Base-by-base conservation (phyloP, 2,113 vertebrate species). In the Megaceryle torquata region DNA sequence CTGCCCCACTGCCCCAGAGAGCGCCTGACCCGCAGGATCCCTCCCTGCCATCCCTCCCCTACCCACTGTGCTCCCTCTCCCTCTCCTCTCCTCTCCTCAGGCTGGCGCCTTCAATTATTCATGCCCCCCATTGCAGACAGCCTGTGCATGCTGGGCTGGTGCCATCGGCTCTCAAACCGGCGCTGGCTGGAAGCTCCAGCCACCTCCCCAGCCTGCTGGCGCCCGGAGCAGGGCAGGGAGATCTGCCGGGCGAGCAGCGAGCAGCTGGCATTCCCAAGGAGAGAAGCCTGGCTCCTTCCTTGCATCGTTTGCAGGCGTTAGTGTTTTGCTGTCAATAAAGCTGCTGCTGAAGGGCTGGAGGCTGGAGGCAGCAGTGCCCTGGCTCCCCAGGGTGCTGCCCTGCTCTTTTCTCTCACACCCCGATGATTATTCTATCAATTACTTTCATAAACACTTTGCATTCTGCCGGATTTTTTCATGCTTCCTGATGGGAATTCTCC, bases 371-470 rank as follows among this genome's bases (percentile, higher is more conserved):
- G 94, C 71, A 4, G 54, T 75, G 95, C 88, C 91, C 97, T 35
- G 18, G 96, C 91, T 97, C 89, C 96, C 72, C 44, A 24, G 95
- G 97, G 97, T 61, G 94, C 96, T 95, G 94, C 96, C 84, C 87
- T 69, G 75, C 69, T 46, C 94, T 60, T 50, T 91, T 86, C 93
- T 97, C 74, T n/a, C 82, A 21, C 77, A 84, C 88, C 48, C 92
- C 43, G 15, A n/a, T 96, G 97, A 98, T 98, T 97, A 97, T 95
- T 97, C 95, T 95, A 94, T 97, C 97, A 97, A 98, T 98, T 97
- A 97, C 70, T 41, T 96, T 90, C 51, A 72, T 96, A 96, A 97
- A 96, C 96, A 96, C 92, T 93, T 95, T 10, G 87, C 96, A 91
- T 87, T 91, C 94, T 65, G 88, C 94, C 31, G 89, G 93, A 90